Base-by-base conservation (phyloP, 2,797 vertebrate species). In the Chromobotia macracanthus region DNA sequence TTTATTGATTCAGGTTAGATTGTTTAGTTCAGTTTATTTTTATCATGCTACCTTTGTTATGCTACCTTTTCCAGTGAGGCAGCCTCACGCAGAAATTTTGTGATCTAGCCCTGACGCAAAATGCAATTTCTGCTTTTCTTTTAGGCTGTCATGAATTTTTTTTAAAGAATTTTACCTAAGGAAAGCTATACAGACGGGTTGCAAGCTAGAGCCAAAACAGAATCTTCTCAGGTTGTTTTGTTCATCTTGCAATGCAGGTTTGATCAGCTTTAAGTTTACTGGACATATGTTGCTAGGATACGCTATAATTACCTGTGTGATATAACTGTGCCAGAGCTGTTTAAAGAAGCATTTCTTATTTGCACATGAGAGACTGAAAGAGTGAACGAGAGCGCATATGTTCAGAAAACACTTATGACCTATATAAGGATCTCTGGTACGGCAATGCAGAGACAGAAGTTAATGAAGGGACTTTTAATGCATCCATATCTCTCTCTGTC, bases 381-480 rank as follows among this genome's bases (percentile, higher is more conserved):
- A 77, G 44, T 28, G 53, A n/a, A 58, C n/a, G 72, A 25, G 12
- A 38, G 41, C 31, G 18, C n/a, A n/a, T n/a, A n/a, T n/a, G n/a
- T n/a, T 19, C 19, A 79, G 38, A 75, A 35, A 70, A 82, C 58
- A 3, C 71, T 77, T 80, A 82, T 85, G 85, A 84, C 85, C 84
- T 86, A 81, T 74, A 83, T 83, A 77, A 41, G 46, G 70, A 80
- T 71, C 73, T 84, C 80, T 80, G 77, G 85, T 82, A 82, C 76
- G 79, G 61, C 69, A 70, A 56, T 7, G 28, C 53, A 66, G 87
- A 61, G 82, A 79, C 73, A 11, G 79, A 19, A 74, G 77, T 85
- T 87, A 75, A 85, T 82, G 72, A 75, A 67, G 31, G 51, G 64
- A 76, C 63, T 78, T 69, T 78, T 63, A 70, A 70, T 60, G 66